Evolutionary conservation across 2,797 vertebrate genomes (phyloP).

Genomic region (Peromyscus eremicus): DNA sequence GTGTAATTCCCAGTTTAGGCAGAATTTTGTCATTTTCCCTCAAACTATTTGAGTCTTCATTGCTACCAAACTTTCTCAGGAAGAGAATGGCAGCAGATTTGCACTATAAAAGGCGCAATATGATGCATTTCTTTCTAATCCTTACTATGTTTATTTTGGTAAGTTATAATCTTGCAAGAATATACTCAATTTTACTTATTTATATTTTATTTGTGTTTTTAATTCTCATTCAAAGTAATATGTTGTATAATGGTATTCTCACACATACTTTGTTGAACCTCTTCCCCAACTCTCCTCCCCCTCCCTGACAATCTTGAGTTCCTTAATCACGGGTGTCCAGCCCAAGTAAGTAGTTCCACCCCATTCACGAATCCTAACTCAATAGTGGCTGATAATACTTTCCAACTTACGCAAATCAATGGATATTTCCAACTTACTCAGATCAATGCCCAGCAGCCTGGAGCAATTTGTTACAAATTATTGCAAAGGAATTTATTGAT

Average conservation of each 20-base stretch:
- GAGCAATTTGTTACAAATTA: constrained; percentile 19
- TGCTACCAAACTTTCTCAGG: background rate
- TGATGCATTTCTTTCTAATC: background rate
- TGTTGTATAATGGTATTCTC: background rate
- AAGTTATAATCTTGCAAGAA: background rate
- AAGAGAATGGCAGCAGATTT: background rate
- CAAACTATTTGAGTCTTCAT: background rate
- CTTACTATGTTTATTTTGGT: background rate
- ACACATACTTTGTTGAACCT: background rate
- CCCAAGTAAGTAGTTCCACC: background rate
- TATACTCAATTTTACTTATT: background rate
- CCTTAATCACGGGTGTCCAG: background rate
- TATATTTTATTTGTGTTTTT: background rate
- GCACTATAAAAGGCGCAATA: background rate
- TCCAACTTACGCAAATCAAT: background rate
- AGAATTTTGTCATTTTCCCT: background rate
- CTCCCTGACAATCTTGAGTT: background rate
- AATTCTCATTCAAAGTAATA: background rate
- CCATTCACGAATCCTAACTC: background rate
- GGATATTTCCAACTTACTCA: background rate
- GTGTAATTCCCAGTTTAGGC: background rate
- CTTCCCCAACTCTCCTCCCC: background rate
- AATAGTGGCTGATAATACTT: background rate
- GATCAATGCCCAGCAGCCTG: background rate
- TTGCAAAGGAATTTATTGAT: constrained; percentile 38